These are phyloP conservation scores for Rotaria macrura DNA, from an alignment of 2,888 invertebrate genomes.

Conservation along the genomic window DNA sequence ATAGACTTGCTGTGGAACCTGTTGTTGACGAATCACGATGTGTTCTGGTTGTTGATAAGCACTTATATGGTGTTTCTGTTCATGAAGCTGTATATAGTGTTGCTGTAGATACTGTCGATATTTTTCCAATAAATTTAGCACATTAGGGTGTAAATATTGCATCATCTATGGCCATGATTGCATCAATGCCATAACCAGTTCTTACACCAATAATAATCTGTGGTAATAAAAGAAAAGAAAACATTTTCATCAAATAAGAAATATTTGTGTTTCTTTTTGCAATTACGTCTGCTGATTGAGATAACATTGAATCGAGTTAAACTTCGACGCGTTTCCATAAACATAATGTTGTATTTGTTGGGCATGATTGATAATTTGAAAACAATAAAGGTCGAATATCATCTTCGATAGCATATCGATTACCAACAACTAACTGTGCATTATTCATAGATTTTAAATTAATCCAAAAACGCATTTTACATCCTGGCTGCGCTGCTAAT, in stretches of 20 bases:
- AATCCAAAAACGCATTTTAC: not conserved
- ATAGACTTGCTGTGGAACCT: not conserved
- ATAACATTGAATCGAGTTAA: not conserved
- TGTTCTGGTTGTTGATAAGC: too few species aligned
- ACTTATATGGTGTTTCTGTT: not conserved
- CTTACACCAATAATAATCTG: not conserved
- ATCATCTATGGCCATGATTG: slow-evolving; percentile 10
- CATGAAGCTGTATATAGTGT: not conserved
- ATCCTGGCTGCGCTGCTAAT: not conserved
- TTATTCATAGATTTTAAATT: not conserved
- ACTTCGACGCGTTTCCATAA: not conserved
- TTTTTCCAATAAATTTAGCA: slow-evolving; percentile 22
- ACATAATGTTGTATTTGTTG: not conserved
- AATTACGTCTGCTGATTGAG: not conserved
- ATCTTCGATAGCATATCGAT: not conserved
- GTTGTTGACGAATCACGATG: not conserved
- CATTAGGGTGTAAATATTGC: slow-evolving; percentile 23
- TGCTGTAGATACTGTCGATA: not conserved
- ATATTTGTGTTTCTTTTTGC: not conserved
- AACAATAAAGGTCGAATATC: not conserved
- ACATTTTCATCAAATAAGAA: not conserved
- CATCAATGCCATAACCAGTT: not conserved
- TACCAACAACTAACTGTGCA: not conserved
- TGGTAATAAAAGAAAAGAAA: not conserved
- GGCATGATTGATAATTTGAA: not conserved